Conservation (phyloP, 64 coral and sea anemone species). For the Exaiptasia diaphana region DNA sequence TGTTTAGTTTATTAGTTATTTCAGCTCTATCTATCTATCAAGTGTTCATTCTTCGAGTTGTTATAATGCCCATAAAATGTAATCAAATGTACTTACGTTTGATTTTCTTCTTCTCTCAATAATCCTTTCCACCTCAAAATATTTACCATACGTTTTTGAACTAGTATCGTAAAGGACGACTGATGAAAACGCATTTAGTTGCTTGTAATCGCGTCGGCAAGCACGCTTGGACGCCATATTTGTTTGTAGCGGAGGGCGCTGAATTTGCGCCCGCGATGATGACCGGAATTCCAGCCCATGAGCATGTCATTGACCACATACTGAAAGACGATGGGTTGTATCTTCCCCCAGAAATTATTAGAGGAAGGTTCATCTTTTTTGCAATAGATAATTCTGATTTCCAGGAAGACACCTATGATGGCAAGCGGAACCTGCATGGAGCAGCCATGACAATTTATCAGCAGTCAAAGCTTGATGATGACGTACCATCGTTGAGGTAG, state of each 20-base stretch:
- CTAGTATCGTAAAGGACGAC: background rate
- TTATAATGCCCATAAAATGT: too few relatives aligned
- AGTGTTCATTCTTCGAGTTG: too few relatives aligned
- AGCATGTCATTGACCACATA: too few relatives aligned
- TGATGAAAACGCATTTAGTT: background rate
- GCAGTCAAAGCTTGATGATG: constrained; percentile 14
- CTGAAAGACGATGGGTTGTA: constrained; percentile 17
- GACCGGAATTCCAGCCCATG: too few relatives aligned
- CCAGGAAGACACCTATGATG: constrained; percentile 19
- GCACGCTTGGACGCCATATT: too few relatives aligned
- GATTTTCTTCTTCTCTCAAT: background rate
- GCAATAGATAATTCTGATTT: constrained; percentile 48
- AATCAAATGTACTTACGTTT: too few relatives aligned
- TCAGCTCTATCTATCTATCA: too few relatives aligned
- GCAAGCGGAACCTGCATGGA: constrained; percentile 41
- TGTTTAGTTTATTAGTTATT: too few relatives aligned
- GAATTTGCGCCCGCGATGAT: too few relatives aligned
- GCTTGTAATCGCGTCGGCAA: background rate
- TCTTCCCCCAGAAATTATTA: constrained; percentile 33
- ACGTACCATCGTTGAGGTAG: constrained; percentile 9
- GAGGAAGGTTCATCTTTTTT: constrained; percentile 32
- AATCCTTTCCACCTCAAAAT: background rate
- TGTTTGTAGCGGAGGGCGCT: too few relatives aligned
- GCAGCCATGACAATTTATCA: constrained; percentile 53
- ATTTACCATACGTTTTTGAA: background rate